Evolutionary conservation across 2,888 invertebrate genomes (phyloP), one percentile per base, ranked within the genome.

Genomic region (Eustalomyia histrio): DNA sequence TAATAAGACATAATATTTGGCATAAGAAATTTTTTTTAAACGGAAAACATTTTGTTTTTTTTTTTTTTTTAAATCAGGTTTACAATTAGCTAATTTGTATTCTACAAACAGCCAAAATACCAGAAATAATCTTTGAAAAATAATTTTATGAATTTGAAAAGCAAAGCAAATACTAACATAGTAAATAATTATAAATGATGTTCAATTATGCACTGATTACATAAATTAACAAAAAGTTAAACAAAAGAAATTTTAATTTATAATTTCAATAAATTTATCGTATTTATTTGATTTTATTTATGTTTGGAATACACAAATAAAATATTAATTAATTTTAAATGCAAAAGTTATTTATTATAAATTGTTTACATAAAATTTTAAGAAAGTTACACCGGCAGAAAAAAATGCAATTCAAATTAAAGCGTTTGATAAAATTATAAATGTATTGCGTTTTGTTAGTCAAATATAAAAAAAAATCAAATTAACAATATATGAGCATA

Each of bases 141-240:
- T 64, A 65, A 71, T 53, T 63, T 71, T 33, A 6, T 43, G 14
- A 60, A 71, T 64, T 64, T 52, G 57, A 52, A 71, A 63, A 76
- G 21, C 64, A 64, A 64, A 71, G n/a, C 29, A 71, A 71, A 76
- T 57, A 39, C 39, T 39, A 12, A 9, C 1, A 39, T 47, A 47
- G n/a, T 3, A 65, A 65, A 76, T 68, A 58, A 64, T 60, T 76
- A 80, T 67, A 65, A 65, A 76, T 76, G 35, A 57, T 76, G 65
- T 68, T 76, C 53, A 80, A 80, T 76, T 80, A 76, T 65, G 64
- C 76, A 76, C 73, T 76, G 73, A 80, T 80, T 80, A 76, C 73
- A 80, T 80, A 76, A 80, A 80, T 76, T 76, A 80, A 24, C 50
- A 68, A 53, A 16, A 61, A 17, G 33, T 6, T 29, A 6, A 29